Evolutionary conservation across 1,140 invertebrate genomes (phyloP).

Genomic region (Holotrichia oblita): DNA sequence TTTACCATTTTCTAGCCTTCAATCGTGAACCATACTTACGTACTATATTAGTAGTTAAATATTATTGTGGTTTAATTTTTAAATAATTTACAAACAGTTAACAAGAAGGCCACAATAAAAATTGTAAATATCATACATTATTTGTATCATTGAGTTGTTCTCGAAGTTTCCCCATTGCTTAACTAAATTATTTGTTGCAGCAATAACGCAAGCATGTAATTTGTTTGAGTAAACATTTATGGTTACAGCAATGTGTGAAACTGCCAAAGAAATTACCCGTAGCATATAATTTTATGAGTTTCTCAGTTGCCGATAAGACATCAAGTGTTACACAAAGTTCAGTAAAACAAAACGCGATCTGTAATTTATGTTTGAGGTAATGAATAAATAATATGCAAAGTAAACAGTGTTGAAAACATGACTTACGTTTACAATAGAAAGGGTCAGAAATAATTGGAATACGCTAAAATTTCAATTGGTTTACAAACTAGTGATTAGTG

Average conservation of each 20-base stretch:
- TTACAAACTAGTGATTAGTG: no score
- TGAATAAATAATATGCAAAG: not conserved
- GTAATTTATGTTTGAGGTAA: not conserved
- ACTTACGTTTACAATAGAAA: not conserved
- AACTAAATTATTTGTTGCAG: not conserved
- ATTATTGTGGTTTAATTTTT: no score
- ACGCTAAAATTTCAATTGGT: no score
- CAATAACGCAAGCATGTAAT: not conserved
- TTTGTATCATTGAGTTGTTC: no score
- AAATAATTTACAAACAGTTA: no score
- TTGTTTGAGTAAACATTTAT: not conserved
- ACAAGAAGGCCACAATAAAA: no score
- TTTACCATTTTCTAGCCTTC: no score
- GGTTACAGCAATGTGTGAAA: not conserved
- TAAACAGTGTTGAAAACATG: not conserved
- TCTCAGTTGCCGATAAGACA: not conserved
- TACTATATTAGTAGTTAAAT: no score
- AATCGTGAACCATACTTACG: no score
- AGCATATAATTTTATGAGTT: not conserved
- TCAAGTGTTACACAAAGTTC: not conserved
- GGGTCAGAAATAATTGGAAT: no score
- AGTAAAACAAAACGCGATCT: not conserved
- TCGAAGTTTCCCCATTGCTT: not conserved
- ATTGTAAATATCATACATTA: no score
- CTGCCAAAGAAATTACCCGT: not conserved